Evolutionary conservation across 1,140 invertebrate species (phyloP), one percentile per base, ranked within the genome.

Genomic region (Atopsyche davidsoni): DNA sequence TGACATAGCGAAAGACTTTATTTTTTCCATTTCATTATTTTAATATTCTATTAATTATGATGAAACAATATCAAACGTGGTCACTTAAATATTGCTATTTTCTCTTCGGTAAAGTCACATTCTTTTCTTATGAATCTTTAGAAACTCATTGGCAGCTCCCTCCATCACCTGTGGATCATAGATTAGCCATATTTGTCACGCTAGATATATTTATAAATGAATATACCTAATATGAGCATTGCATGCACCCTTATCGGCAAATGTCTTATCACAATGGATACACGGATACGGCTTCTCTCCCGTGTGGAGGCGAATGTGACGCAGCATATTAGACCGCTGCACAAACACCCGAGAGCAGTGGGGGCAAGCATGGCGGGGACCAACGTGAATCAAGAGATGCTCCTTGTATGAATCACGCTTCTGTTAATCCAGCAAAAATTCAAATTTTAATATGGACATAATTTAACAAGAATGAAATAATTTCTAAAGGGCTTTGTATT

Each of bases 241-340:
- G 51, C 75, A 76, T 3, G 76, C 76, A 31, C 75, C 76, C 60
- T 77, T 78, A 48, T 78, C 75, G 9, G 72, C 67, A 60, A 79
- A 79, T 16, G 71, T 69, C 16, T 74, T 66, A 4, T 66, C 63
- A 55, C 77, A 78, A 51, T 74, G 68, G 14, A 65, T 60, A 54
- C 77, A 79, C 17, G 71, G 61, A 60, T 77, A 78, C n/a, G 77
- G 77, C 46, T 72, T 64, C 62, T 76, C 71, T 52, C 75, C 75
- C 2, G 75, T 76, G 59, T 78, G 76, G 3, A 75, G 66, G 0
- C 76, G 66, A 53, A 75, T 75, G 61, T 78, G 76, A 0, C 76
- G 66, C 39, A 76, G 62, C 64, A 77, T 71, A 62, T 78, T 78
- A 31, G 74, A 76, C 36, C 73, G 69, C 52, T 78, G 76, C 18